phyloP scores from a whole-genome alignment of 1,140 invertebrate species.

The Zeugodacus cucurbitae region DNA sequence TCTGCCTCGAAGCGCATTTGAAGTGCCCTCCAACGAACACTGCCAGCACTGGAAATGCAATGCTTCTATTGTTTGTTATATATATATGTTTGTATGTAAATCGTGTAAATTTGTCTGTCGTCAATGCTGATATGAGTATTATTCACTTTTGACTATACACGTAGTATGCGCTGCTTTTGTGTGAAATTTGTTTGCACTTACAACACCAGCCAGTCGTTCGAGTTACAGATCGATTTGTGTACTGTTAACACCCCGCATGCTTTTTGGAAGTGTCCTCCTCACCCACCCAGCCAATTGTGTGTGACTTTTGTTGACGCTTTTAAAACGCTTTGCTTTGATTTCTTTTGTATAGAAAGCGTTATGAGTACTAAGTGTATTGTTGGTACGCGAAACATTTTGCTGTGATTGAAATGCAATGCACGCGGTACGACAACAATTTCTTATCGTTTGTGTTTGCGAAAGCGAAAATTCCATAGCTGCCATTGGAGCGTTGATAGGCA shows the following conservation, averaged over 20 bases:
- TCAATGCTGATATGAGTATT: not conserved
- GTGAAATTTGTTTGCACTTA: not conserved
- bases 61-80: not conserved
- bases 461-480: not conserved
- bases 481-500: not conserved
- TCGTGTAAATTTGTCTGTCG: not conserved
- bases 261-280: not conserved
- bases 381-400: slow-evolving; percentile 9
- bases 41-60: not conserved
- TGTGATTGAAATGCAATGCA: slow-evolving; percentile 16
- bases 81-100: not conserved
- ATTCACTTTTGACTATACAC: not conserved
- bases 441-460: slow-evolving; percentile 30
- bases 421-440: not conserved
- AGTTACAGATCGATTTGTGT: not conserved
- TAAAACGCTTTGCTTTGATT: not conserved
- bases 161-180: not conserved
- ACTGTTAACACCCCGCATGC: too few species aligned
- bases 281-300: not conserved
- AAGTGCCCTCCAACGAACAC: not conserved
- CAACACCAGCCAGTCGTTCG: not conserved
- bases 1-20: not conserved
- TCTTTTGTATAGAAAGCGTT: not conserved
- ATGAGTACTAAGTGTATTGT: not conserved
- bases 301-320: not conserved